Evolutionary conservation across 2,113 vertebrate species (phyloP), one percentile per base, ranked within the genome.

Genomic region (Dipodomys ordii): DNA sequence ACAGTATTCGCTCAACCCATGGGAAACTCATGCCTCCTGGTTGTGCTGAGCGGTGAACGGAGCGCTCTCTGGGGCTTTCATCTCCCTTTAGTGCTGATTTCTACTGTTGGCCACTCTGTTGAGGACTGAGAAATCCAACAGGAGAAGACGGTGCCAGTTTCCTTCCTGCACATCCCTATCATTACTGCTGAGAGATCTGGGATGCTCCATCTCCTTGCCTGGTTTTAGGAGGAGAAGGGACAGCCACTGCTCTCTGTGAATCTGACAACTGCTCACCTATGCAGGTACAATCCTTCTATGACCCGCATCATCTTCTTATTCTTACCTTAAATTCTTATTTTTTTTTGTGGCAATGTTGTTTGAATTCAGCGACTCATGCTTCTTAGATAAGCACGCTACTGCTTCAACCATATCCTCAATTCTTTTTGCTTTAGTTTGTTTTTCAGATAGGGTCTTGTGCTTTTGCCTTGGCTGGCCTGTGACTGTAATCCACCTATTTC

Each of bases 21-120:
- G 97, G 89, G 95, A 96, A 95, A 82, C 3, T 78, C 6, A 10
- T 27, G 81, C 2, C 62, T 89, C 32, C 67, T 4, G 57, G 68
- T 78, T 46, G 35, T 69, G 84, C 68, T 80, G 15, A 7, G 20
- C 18, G 22, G 69, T 60, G 89, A 44, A 27, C 80, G 0, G 6
- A 12, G 20, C 19, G 32, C 19, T 67, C 23, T 77, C 53, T 72
- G 27, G 0, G 53, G 57, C 30, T 65, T 67, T 39, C 64, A 0
- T 10, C n/a, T 78, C 46, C 77, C 69, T 35, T 62, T 27, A 2
- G 10, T 22, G 65, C 46, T 81, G 57, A 30, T 27, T 46, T n/a
- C 35, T 87, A 35, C 46, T 46, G 7, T 83, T 68, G 46, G 39
- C 62, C 46, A 76, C 44, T 64, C 62, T 23, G 2, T 64, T 44